Percentiles rank a stretch among this genome's conserved stretches.
Evolutionary conservation across 2,113 vertebrate genomes (phyloP).

Genomic region (Pachycephala philippinensis): DNA sequence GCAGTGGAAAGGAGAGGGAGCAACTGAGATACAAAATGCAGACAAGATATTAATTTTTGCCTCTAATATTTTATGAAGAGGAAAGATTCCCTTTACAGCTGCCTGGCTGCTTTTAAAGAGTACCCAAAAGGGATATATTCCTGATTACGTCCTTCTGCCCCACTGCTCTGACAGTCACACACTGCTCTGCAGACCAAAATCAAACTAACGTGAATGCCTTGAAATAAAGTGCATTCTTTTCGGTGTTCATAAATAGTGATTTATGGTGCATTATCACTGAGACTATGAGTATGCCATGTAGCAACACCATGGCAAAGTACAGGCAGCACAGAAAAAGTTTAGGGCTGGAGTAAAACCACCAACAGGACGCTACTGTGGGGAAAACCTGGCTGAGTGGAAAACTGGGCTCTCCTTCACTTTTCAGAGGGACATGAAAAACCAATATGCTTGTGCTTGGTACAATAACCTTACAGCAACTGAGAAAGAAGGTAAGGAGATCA

Average conservation of each 20-base stretch:
- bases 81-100: conserved; percentile 9
- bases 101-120: not conserved
- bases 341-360: not conserved
- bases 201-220: not conserved
- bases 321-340: rapidly evolving
- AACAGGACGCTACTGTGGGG: not conserved
- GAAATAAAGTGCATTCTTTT: not conserved
- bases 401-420: rapidly evolving
- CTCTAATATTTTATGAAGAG: conserved; percentile 36
- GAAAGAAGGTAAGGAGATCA: not conserved
- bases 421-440: not conserved
- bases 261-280: not conserved
- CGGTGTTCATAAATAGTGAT: not conserved
- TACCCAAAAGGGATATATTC: not conserved
- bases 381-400: not conserved
- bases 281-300: not conserved
- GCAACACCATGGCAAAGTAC: not conserved
- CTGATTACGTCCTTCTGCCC: not conserved
- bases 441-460: not conserved
- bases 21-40: not conserved
- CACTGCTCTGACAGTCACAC: not conserved
- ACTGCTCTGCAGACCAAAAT: not conserved
- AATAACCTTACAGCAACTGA: not conserved
- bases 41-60: conserved; percentile 1
- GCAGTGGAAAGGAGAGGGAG: not conserved